Conservation (phyloP, 2,888 invertebrate species). For the Caenorhabditis parvicauda region DNA sequence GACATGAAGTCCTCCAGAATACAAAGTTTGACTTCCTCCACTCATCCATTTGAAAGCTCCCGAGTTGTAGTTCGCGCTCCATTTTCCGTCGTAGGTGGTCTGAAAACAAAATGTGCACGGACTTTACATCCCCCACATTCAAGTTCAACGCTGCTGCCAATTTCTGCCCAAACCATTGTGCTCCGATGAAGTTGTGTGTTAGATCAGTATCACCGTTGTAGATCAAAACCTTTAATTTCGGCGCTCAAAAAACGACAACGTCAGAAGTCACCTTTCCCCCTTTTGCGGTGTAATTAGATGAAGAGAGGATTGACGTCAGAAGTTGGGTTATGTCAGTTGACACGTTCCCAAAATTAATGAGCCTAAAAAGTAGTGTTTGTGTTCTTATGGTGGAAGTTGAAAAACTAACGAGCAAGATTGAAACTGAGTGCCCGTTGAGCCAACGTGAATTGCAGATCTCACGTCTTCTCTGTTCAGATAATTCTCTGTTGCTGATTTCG, state of each 20-base stretch:
- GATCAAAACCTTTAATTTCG: conserved; percentile 22
- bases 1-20: conserved; percentile 19
- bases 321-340: conserved; percentile 15
- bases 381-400: background rate
- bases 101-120: too few relatives aligned
- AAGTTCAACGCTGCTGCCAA: conserved; percentile 12
- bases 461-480: conserved; percentile 38
- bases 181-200: conserved; percentile 36
- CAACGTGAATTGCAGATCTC: conserved; percentile 34
- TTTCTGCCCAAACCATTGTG: conserved; percentile 37
- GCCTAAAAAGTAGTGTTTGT: conserved; percentile 6
- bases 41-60: conserved; percentile 25
- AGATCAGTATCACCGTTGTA: conserved; percentile 49
- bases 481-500: conserved; percentile 9
- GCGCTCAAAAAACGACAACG: background rate
- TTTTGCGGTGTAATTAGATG: conserved; percentile 13
- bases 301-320: conserved; percentile 18
- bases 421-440: background rate
- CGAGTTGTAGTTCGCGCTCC: conserved; percentile 32
- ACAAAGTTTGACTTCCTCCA: conserved; percentile 25
- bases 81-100: conserved; percentile 22
- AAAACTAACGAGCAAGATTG: conserved; percentile 16
- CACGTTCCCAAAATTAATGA: conserved; percentile 5
- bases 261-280: conserved; percentile 3
- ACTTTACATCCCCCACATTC: conserved; percentile 7